Conservation (phyloP, 1,140 invertebrate genomes). For the Drosophila baimaii region DNA sequence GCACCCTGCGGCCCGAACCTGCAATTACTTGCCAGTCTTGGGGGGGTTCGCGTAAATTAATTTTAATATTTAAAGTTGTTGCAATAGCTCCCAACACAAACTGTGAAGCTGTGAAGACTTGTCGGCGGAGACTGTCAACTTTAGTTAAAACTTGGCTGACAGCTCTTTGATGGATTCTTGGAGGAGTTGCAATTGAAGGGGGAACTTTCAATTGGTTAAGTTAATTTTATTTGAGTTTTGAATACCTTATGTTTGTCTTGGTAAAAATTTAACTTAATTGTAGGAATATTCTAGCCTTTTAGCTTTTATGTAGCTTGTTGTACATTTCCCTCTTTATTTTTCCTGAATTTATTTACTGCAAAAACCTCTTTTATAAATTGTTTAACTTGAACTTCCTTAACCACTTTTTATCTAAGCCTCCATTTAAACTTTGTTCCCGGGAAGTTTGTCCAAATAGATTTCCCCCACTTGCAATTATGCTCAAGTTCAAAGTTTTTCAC, state of each 20-base stretch:
- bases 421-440: constrained; percentile 1
- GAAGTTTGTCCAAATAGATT: constrained; percentile 24
- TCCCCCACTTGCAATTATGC: constrained; percentile 9
- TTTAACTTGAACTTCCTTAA: background rate
- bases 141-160: constrained; percentile 9
- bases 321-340: background rate
- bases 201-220: constrained; percentile 17
- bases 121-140: constrained; percentile 26
- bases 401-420: constrained; percentile 1
- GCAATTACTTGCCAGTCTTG: constrained; percentile 11
- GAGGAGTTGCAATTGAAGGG: background rate
- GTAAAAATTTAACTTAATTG: background rate
- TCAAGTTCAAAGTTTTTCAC: constrained; percentile 24
- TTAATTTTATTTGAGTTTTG: background rate
- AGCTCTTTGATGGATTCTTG: constrained; percentile 25
- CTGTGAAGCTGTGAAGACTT: constrained; percentile 35
- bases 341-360: background rate
- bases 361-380: constrained; percentile 1
- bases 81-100: constrained; percentile 36
- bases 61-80: constrained; percentile 68
- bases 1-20: background rate
- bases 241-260: background rate
- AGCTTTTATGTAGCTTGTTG: background rate
- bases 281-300: background rate
- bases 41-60: constrained; percentile 17